Evolutionary conservation across 1,140 invertebrate genomes (phyloP).

Genomic region (Nasonia giraulti): DNA sequence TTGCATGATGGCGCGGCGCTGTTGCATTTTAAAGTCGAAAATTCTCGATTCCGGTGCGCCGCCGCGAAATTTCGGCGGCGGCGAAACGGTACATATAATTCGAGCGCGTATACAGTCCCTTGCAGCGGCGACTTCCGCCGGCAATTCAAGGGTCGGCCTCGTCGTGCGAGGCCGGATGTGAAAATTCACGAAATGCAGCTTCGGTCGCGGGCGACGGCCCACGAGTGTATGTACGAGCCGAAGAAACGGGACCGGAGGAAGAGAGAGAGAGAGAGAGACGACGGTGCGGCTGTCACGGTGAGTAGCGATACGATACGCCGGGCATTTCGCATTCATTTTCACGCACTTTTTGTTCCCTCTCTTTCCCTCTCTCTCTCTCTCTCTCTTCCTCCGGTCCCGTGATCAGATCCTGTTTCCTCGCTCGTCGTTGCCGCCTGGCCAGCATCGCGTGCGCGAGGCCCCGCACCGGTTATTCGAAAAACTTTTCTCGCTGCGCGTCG

Average conservation of each 20-base stretch:
- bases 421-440: neutral
- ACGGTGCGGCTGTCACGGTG: conserved; percentile 47
- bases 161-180: conserved; percentile 56
- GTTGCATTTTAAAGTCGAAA: conserved; percentile 26
- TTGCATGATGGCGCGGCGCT: neutral
- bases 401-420: conserved; percentile 48
- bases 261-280: neutral
- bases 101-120: conserved; percentile 50
- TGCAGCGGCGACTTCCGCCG: conserved; percentile 61
- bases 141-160: conserved; percentile 59
- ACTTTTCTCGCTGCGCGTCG: neutral
- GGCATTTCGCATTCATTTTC: conserved; percentile 55
- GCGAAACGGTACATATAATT: conserved; percentile 55
- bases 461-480: conserved; percentile 3
- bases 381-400: too few relatives aligned
- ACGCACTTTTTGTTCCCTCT: conserved; percentile 52
- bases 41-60: conserved; percentile 9
- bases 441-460: neutral
- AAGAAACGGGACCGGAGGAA: neutral
- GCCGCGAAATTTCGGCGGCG: neutral
- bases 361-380: conserved; percentile 13
- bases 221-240: neutral
- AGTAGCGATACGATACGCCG: conserved; percentile 54
- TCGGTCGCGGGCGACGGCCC: conserved; percentile 9
- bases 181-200: conserved; percentile 59